A percentile compares a stretch with the other conserved stretches of the same genome.
These are phyloP conservation scores for Upupa epops DNA, from an alignment of 2,113 vertebrate species.

Conservation along the genomic window DNA sequence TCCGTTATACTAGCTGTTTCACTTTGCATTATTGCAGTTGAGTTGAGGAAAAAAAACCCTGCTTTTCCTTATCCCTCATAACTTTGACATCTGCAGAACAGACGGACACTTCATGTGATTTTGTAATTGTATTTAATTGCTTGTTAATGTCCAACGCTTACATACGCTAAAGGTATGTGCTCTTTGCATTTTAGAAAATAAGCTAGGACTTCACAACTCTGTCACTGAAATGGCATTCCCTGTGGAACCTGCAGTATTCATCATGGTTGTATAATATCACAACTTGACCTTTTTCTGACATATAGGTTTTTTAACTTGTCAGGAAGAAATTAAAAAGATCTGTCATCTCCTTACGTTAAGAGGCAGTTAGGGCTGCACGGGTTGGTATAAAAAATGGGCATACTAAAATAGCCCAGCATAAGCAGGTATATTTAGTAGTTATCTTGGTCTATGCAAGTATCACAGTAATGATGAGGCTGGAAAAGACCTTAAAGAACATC, in stretches of 20 bases:
- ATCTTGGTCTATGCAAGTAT: not conserved
- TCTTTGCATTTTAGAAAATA: not conserved
- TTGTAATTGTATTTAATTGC: not conserved
- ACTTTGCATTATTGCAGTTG: not conserved
- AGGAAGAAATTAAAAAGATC: conserved; percentile 28
- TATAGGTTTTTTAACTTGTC: not conserved
- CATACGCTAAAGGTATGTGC: no score
- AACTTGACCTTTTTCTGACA: conserved; percentile 28
- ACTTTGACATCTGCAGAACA: not conserved
- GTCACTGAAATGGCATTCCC: not conserved
- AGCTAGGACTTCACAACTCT: not conserved
- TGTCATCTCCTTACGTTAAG: not conserved
- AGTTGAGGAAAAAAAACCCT: not conserved
- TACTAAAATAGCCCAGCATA: not conserved
- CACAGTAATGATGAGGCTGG: no score
- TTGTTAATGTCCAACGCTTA: not conserved
- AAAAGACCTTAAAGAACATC: no score
- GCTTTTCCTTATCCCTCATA: no score
- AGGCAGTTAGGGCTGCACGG: not conserved
- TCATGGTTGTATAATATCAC: not conserved
- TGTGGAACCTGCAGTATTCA: not conserved
- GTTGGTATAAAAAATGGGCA: not conserved
- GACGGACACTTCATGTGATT: not conserved
- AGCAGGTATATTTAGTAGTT: not conserved
- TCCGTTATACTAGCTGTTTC: no score